phyloP scores from a whole-genome alignment of 2,888 invertebrate genomes.

The Ectemnius continuus region DNA sequence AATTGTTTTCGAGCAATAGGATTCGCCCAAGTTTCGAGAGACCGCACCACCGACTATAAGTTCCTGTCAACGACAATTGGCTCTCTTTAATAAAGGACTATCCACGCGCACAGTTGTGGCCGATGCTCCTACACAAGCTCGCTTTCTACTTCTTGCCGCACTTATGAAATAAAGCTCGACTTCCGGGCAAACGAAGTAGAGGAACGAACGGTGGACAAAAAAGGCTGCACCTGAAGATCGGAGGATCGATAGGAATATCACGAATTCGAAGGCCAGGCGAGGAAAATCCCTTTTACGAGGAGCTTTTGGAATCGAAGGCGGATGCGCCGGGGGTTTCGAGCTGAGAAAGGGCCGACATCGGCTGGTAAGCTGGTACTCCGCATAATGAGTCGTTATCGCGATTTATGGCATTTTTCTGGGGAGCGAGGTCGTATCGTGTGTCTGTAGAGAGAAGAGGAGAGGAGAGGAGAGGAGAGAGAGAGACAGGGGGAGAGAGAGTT shows the following conservation, averaged over 20 bases:
- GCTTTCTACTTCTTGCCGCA: no score
- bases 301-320: no score
- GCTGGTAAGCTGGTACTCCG: neutral
- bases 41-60: neutral
- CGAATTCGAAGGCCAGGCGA: neutral
- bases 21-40: neutral
- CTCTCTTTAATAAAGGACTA: neutral
- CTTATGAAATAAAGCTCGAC: neutral
- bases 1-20: slow-evolving; percentile 7
- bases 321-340: neutral
- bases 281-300: neutral
- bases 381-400: slow-evolving; percentile 38
- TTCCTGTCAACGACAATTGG: neutral
- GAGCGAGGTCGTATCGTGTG: slow-evolving; percentile 51
- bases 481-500: slow-evolving; percentile 7
- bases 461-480: no score
- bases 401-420: slow-evolving; percentile 55
- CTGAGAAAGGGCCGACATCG: neutral
- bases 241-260: neutral
- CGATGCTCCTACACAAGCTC: neutral
- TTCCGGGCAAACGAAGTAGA: neutral
- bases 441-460: slow-evolving; percentile 4
- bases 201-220: neutral
- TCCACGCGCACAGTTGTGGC: neutral
- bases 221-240: neutral